These are phyloP conservation scores for Lasiurus borealis DNA, from an alignment of 2,113 vertebrate species.

Conservation along the genomic window DNA sequence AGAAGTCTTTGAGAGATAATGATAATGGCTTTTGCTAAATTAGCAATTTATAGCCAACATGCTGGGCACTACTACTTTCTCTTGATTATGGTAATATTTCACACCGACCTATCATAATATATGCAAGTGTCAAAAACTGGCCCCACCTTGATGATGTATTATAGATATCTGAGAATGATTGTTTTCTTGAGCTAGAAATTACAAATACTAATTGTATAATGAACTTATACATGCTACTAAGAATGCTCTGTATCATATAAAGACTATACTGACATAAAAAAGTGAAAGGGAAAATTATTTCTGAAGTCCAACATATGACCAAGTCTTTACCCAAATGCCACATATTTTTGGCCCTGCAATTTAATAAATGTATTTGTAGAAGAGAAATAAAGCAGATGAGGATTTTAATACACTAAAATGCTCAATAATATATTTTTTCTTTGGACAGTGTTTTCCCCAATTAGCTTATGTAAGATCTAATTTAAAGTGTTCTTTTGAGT, in stretches of 20 bases:
- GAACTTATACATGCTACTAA: not conserved
- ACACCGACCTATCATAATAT: not conserved
- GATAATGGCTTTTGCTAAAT: not conserved
- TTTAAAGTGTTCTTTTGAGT: not conserved
- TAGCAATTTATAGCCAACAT: not conserved
- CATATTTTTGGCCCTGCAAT: not conserved
- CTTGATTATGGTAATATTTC: slow-evolving; percentile 10
- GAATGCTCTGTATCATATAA: not conserved
- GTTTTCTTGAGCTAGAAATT: not conserved
- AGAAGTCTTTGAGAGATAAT: not conserved
- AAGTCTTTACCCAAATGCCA: not conserved
- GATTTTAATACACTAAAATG: slow-evolving; percentile 9
- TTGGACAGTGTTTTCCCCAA: not conserved
- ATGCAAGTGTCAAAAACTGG: not conserved
- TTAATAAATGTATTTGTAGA: not conserved
- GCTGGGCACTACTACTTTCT: not conserved
- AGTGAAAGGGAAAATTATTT: not conserved
- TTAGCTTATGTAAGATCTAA: not conserved
- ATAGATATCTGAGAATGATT: not conserved
- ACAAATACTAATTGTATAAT: not conserved
- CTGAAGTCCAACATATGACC: not conserved
- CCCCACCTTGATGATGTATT: not conserved
- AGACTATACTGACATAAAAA: not conserved
- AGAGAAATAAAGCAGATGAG: not conserved
- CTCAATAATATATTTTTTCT: not conserved